phyloP scores from a whole-genome alignment of 2,888 invertebrate species.

The Ariolimax columbianus region DNA sequence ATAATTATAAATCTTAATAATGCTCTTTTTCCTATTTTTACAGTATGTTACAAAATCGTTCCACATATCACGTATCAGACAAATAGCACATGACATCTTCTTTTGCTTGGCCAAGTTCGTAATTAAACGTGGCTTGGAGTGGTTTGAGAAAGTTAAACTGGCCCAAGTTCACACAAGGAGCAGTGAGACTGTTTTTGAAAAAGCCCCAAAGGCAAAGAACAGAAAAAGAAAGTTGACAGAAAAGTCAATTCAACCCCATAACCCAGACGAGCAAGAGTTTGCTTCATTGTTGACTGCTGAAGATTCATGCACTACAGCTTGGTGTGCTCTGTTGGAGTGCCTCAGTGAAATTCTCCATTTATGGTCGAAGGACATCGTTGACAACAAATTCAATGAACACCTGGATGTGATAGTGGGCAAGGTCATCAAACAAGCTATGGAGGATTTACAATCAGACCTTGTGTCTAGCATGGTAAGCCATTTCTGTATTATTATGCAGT shows the following conservation, averaged over 20 bases:
- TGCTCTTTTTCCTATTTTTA: not conserved
- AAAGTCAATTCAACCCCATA: not conserved
- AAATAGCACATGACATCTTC: slow-evolving; percentile 24
- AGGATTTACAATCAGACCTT: not conserved
- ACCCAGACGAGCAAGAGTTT: not conserved
- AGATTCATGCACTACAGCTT: not conserved
- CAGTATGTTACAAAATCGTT: slow-evolving; percentile 36
- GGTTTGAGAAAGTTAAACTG: slow-evolving; percentile 11
- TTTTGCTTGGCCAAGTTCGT: slow-evolving; percentile 39
- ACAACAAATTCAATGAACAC: slow-evolving; percentile 21
- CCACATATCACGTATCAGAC: slow-evolving; percentile 6
- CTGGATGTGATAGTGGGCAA: slow-evolving; percentile 20
- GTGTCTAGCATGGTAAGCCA: not conserved
- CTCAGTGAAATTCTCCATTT: slow-evolving; percentile 17
- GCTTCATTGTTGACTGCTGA: not conserved
- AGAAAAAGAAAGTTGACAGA: not conserved
- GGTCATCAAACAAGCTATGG: not conserved
- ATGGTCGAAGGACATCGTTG: slow-evolving; percentile 18
- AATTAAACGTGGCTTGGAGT: slow-evolving; percentile 36
- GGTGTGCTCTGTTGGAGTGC: slow-evolving; percentile 14
- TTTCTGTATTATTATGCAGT: too few species aligned
- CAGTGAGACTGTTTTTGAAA: not conserved
- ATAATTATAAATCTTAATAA: too few species aligned
- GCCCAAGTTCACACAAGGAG: not conserved
- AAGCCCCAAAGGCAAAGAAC: not conserved